A percentile compares a stretch with the other conserved stretches of the same genome.
Evolutionary conservation across 1,140 invertebrate species (phyloP).

Genomic region (Scaptomyza hsui): DNA sequence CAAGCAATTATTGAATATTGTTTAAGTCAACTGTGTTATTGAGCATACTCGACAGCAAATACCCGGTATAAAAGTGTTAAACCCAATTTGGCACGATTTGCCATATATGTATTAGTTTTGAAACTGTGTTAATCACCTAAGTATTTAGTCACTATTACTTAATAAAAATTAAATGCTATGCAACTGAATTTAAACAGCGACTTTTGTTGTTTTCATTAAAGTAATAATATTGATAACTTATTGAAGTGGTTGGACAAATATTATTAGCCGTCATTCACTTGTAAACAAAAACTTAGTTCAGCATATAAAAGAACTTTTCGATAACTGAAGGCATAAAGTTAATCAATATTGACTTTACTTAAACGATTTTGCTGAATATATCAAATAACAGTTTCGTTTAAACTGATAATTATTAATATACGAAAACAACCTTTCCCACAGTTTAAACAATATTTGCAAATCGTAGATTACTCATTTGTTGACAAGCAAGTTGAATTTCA

Average conservation of each 20-base stretch:
- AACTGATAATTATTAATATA: slow-evolving; percentile 10
- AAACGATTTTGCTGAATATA: too few species aligned
- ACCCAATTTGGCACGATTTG: slow-evolving; percentile 32
- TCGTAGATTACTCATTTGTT: slow-evolving; percentile 36
- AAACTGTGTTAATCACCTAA: slow-evolving; percentile 82
- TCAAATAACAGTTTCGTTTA: slow-evolving; percentile 13
- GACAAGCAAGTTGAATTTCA: slow-evolving; percentile 8
- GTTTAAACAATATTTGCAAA: not conserved
- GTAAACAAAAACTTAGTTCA: too few species aligned
- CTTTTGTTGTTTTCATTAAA: too few species aligned
- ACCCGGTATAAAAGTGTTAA: slow-evolving; percentile 21
- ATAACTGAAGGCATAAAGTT: too few species aligned
- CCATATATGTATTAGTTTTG: slow-evolving; percentile 76
- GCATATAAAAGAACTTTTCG: too few species aligned
- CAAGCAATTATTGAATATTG: slow-evolving; percentile 64
- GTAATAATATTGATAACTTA: too few species aligned
- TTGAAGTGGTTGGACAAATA: not conserved
- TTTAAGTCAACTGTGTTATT: slow-evolving; percentile 41
- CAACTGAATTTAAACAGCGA: not conserved
- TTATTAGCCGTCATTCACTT: too few species aligned
- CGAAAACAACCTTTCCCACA: slow-evolving; percentile 14
- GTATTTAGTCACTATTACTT: slow-evolving; percentile 82
- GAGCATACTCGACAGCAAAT: slow-evolving; percentile 12
- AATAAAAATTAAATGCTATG: slow-evolving; percentile 67
- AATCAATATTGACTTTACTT: slow-evolving; percentile 4